A percentile compares a stretch with the other conserved stretches of the same genome.
Conservation (phyloP, 2,888 invertebrate species). For the Trimorus sp. region DNA sequence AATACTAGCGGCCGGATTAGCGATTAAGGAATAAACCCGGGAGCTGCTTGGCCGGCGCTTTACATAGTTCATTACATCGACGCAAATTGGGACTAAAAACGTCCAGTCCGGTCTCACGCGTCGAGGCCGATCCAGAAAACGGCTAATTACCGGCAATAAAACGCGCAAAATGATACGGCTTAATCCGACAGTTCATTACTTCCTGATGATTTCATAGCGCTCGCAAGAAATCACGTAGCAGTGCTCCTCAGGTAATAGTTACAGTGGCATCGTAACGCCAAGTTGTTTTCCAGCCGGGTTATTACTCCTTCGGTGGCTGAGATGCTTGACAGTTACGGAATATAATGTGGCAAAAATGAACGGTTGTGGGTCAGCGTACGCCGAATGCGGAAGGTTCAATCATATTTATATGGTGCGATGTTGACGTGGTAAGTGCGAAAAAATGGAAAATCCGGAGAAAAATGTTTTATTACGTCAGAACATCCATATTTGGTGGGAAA, state of each 20-base stretch:
- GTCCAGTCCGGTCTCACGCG: conserved; percentile 21
- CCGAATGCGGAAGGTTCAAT: not conserved
- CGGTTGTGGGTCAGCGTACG: not conserved
- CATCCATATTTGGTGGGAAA: too few species aligned
- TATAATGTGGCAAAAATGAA: not conserved
- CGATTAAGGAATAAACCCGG: conserved; percentile 37
- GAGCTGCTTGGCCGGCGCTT: conserved; percentile 6
- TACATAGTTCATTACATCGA: conserved; percentile 25
- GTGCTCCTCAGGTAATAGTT: conserved; percentile 35
- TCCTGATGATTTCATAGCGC: conserved; percentile 42
- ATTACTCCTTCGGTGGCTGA: conserved; percentile 20
- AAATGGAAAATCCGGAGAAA: too few species aligned
- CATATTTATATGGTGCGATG: too few species aligned
- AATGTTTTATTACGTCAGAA: too few species aligned
- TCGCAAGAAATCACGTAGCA: conserved; percentile 33
- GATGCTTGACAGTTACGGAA: conserved; percentile 29
- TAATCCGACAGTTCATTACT: conserved; percentile 45
- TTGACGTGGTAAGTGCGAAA: too few species aligned
- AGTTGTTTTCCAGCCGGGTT: conserved; percentile 25
- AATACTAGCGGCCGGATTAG: conserved; percentile 15
- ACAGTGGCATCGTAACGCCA: conserved; percentile 13
- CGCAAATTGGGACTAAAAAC: conserved; percentile 36
- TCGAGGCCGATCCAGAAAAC: not conserved
- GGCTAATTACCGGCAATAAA: conserved; percentile 46
- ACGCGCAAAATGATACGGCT: conserved; percentile 42